These are phyloP conservation scores for Propithecus deckenii DNA, from an alignment of 2,797 vertebrate genomes.

Conservation along the genomic window DNA sequence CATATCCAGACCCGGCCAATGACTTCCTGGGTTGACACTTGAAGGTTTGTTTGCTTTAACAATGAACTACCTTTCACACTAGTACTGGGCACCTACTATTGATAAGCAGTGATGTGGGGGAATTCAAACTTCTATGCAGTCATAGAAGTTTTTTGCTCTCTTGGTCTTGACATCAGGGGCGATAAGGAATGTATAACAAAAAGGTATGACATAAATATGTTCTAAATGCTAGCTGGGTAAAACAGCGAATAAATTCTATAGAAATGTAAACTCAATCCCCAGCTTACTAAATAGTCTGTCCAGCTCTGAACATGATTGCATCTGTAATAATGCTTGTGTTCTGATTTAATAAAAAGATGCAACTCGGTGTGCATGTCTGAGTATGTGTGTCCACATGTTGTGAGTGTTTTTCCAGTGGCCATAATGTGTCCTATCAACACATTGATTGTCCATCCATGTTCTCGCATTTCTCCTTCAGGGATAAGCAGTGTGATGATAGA, in stretches of 20 bases:
- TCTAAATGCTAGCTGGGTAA: not conserved
- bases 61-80: not conserved
- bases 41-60: not conserved
- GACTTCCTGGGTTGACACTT: not conserved
- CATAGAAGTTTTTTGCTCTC: not conserved
- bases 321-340: conserved; percentile 23
- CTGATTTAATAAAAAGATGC: not conserved
- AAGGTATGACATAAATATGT: not conserved
- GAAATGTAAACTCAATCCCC: not conserved
- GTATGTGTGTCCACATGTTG: not conserved
- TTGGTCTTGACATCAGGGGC: not conserved
- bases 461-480: not conserved
- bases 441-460: not conserved
- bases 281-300: not conserved
- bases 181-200: not conserved
- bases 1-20: not conserved
- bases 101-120: not conserved
- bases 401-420: not conserved
- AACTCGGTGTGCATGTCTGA: not conserved
- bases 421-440: not conserved
- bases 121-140: not conserved
- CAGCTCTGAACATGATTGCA: conserved; percentile 61
- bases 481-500: conserved; percentile 19
- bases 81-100: not conserved
- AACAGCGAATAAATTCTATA: not conserved